Base-by-base conservation (phyloP, 2,113 vertebrate species). In the Coracopsis vasa region DNA sequence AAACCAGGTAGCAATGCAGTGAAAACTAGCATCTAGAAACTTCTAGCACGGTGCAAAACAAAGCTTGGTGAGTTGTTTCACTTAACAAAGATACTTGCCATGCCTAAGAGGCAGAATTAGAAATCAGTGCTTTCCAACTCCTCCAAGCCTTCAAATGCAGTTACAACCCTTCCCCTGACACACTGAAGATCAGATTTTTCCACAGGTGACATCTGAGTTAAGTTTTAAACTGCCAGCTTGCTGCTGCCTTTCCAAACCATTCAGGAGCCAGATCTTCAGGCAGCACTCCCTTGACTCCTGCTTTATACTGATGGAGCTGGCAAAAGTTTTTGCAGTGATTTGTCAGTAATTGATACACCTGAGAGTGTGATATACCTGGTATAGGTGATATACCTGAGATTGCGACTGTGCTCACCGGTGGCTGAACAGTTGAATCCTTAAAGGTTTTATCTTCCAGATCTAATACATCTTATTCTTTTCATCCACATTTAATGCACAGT, bases 371-470 rank as follows among this genome's bases (percentile, higher is more conserved):
- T 58, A 35, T 10, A 24, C 21, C 21, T 58, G 56, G 2, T 58
- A 21, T 33, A 61, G 27, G 6, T 53, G n/a, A 7, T 3, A 1
- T 5, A 20, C 7, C n/a, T 71, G 56, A 7, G 2, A 1, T 15
- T 42, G 39, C 82, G 58, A 10, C 39, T 64, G 44, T 92, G 69
- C 69, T 85, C 37, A 20, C 35, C 33, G 13, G 13, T 50, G 19
- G 13, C 71, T 39, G 39, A 37, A 29, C 15, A 48, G n/a, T 44
- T 29, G 39, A 44, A 48, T 65, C 58, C 9, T 44, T 77, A 37
- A 64, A 73, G 41, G 66, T 83, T 61, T 73, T 29, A 11, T 53
- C n/a, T 67, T 37, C 25, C 62, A 62, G 50, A 79, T 56, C 27
- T 56, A 41, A 37, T 54, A 12, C 13, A 69, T 25, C 11, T 84